Base-by-base conservation (phyloP, 1,140 invertebrate species). In the Ladona fulva region DNA sequence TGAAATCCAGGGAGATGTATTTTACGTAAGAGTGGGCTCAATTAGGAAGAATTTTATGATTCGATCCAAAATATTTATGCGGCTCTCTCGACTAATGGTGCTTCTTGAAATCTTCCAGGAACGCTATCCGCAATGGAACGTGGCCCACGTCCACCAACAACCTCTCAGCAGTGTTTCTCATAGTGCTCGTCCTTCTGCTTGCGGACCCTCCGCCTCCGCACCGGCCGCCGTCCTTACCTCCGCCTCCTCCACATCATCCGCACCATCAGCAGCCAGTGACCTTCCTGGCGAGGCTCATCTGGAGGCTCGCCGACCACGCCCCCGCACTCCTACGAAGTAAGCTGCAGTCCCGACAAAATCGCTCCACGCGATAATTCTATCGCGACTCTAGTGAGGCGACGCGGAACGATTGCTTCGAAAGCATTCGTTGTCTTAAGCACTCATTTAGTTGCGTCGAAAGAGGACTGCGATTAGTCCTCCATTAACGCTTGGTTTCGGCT, bases 111-210 rank as follows among this genome's bases (percentile, higher is more conserved):
- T 79, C 66, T 76, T 76, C 81, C 80, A 87, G 86, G 79, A 87
- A 87, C 81, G 83, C 85, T 5, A 83, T 87, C 37, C 80, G 84
- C 42, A 87, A 87, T 82, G 86, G 86, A 44, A 83, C 86, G 24
- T 87, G 86, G 85, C 86, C 86, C 25, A 86, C 86, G 0, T 86
- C 86, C 3, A 82, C 85, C 19, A 87, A 85, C 81, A 87, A 87
- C 80, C 81, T 87, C 29, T 81, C 82, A 24, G 80, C 83, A 12
- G 81, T 82, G 0, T 83, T 86, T 76, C n/a, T 81, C 10, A 44
- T 83, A 0, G 80, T 83, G 74, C 79, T 84, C 10, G 75, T 80
- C n/a, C 80, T 83, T 25, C 81, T 86, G 78, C 44, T 83, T 8
- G 79, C 80, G 44, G 83, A 85, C 75, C 82, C 81, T 59, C 80